Percentiles rank a stretch among this genome's conserved stretches.
phyloP scores from a whole-genome alignment of 2,797 vertebrate species.

The Myripristis murdjan region DNA sequence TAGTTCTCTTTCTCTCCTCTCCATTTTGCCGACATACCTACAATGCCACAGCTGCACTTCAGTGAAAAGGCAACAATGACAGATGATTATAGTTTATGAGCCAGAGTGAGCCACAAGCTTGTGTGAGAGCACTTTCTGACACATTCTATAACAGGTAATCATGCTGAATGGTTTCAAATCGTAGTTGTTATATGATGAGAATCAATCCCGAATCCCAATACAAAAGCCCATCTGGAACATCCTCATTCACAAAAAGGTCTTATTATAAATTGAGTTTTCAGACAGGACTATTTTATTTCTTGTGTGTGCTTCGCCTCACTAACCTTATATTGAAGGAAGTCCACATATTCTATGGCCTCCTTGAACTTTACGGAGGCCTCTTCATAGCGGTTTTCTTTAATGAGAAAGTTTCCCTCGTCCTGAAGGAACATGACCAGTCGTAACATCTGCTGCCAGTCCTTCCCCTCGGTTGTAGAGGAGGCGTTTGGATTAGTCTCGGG shows the following conservation, averaged over 20 bases:
- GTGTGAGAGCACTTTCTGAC: constrained; percentile 26
- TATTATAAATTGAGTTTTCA: neutral
- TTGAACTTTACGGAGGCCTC: constrained; percentile 82
- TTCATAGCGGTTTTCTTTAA: constrained; percentile 74
- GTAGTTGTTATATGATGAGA: neutral
- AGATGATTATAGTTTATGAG: constrained; percentile 51
- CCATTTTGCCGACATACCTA: constrained; percentile 45
- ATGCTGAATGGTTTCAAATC: constrained; percentile 2
- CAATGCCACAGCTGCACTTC: constrained; percentile 62
- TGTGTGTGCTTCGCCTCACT: constrained; percentile 19
- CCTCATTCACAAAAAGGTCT: constrained; percentile 6
- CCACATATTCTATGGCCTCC: constrained; percentile 83
- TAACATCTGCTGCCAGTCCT: constrained; percentile 87
- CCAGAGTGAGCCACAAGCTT: constrained; percentile 12
- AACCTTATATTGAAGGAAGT: constrained; percentile 81
- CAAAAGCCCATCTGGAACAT: constrained; percentile 26
- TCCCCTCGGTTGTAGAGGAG: constrained; percentile 56
- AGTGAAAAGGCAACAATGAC: constrained; percentile 44
- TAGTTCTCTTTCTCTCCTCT: constrained; percentile 57
- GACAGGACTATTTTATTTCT: neutral
- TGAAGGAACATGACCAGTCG: constrained; percentile 84
- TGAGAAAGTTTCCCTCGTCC: constrained; percentile 83
- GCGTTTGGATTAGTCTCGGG: constrained; percentile 8
- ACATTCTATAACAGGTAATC: constrained; percentile 26
- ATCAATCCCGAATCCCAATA: neutral